These are phyloP conservation scores for Allygus modestus DNA, from an alignment of 2,888 invertebrate species.

Conservation along the genomic window DNA sequence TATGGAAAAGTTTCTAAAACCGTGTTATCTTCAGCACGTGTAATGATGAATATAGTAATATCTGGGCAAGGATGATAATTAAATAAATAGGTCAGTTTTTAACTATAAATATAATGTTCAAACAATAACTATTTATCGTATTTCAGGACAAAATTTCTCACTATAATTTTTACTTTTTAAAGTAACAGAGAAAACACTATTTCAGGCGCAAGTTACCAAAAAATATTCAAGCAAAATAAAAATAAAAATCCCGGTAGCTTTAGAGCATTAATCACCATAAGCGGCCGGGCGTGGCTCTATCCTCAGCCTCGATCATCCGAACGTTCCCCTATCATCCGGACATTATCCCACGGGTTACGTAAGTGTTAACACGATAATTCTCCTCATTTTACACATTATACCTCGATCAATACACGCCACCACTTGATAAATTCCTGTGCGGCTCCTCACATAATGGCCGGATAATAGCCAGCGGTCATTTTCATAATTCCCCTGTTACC, in stretches of 20 bases:
- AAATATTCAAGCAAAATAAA: background rate
- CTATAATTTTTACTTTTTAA: no score
- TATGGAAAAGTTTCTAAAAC: no score
- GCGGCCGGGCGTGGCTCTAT: background rate
- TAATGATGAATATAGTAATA: no score
- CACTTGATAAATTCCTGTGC: constrained; percentile 25
- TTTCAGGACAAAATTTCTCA: no score
- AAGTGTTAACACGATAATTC: constrained; percentile 42
- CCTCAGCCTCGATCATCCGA: background rate
- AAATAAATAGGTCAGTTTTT: no score
- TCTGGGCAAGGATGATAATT: no score
- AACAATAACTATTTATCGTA: no score
- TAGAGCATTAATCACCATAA: background rate
- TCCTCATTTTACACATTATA: constrained; percentile 29
- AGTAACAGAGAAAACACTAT: no score
- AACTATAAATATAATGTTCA: no score
- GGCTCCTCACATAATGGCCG: constrained; percentile 28
- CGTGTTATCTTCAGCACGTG: no score
- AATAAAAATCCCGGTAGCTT: background rate
- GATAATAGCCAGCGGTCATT: constrained; percentile 22
- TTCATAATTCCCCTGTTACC: constrained; percentile 54
- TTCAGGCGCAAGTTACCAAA: no score
- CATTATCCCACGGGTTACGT: background rate
- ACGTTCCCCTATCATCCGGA: background rate
- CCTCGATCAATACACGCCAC: constrained; percentile 47